Evolutionary conservation across 2,888 invertebrate species (phyloP), one percentile per base, ranked within the genome.

Genomic region (Aporophyla nigra): DNA sequence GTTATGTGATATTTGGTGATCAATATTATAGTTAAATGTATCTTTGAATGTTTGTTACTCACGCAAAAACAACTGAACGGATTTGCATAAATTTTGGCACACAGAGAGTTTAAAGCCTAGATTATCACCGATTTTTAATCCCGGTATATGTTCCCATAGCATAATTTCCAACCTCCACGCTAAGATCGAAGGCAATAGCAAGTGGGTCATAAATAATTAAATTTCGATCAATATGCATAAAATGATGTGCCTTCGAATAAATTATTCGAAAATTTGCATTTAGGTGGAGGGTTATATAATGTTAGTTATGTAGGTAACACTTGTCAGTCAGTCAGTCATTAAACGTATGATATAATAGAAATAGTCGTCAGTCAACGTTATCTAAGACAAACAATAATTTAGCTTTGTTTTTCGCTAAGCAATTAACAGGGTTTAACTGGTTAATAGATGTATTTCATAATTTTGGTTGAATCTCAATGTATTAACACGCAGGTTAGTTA

Each of bases 321-420:
- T 33, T 12, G 59, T 46, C 53, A 16, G n/a, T 6, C 53, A 16
- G n/a, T 6, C 33, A 14, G 51, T 21, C 67, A 72, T 40, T 40
- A 19, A 49, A n/a, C n/a, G 21, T 76, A 54, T 81, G 61, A 72
- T 27, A n/a, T 76, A 61, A 74, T 7, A 49, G 10, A 40, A 63
- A 24, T 27, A 40, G 40, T 62, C 14, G 27, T 65, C 67, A 67
- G 71, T 71, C 71, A 71, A 61, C 33, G 62, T 58, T 71, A 56
- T 19, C 51, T 58, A 77, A 65, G 71, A 82, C n/a, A 56, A 69
- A 80, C 54, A 74, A 59, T 78, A 62, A 74, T 68, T 76, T 66
- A 33, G 5, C 16, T 9, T 54, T n/a, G n/a, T n/a, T 61, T 62
- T 68, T 61, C n/a, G 27, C 76, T 63, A 53, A 70, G 65, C 72